A percentile compares a stretch with the other conserved stretches of the same genome.
Conservation (phyloP, 2,797 vertebrate genomes). For the Onychomys torridus region DNA sequence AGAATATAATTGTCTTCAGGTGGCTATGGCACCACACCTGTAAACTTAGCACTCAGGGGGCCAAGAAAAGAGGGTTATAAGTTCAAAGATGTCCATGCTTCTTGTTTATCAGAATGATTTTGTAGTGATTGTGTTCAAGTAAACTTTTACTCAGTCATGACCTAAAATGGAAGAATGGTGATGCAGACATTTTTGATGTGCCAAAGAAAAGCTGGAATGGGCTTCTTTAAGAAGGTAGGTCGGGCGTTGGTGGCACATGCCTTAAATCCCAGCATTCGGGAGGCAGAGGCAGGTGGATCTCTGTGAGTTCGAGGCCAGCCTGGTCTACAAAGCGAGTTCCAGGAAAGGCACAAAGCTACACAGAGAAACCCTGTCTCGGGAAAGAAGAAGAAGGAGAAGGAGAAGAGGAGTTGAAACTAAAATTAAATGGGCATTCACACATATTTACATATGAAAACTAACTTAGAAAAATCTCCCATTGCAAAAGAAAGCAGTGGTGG, state of each 20-base stretch:
- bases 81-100: not conserved
- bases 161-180: not conserved
- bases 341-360: too few species aligned
- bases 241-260: too few species aligned
- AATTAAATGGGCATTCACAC: not conserved
- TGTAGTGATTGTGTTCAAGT: not conserved
- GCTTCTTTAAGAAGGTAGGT: not conserved
- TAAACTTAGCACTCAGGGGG: not conserved
- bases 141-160: not conserved
- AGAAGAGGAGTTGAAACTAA: not conserved
- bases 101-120: not conserved
- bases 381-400: too few species aligned
- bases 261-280: too few species aligned
- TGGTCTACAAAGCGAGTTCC: too few species aligned
- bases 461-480: not conserved
- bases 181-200: not conserved
- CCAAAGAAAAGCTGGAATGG: not conserved
- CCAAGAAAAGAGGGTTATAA: not conserved
- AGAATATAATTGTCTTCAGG: not conserved
- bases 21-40: not conserved
- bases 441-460: not conserved
- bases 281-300: too few species aligned
- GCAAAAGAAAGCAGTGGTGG: not conserved
- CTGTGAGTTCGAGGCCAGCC: too few species aligned
- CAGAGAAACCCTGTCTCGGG: too few species aligned